A percentile compares a stretch with the other conserved stretches of the same genome.
These are phyloP conservation scores for Steinernema feltiae DNA, from an alignment of 1,140 invertebrate genomes.

Conservation along the genomic window DNA sequence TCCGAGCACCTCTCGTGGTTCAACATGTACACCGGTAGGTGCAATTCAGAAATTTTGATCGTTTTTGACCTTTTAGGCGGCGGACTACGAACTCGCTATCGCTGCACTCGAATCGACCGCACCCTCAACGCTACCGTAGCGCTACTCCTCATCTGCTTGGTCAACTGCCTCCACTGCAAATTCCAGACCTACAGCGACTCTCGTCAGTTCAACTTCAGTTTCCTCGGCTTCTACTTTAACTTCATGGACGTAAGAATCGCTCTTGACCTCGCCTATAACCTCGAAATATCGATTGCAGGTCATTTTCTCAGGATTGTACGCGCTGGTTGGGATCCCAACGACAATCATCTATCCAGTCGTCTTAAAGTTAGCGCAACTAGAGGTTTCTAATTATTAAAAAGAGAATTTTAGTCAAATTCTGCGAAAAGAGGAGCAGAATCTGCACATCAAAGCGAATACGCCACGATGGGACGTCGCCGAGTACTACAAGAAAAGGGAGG, in stretches of 20 bases:
- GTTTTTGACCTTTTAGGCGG: constrained; percentile 18
- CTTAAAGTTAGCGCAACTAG: neutral
- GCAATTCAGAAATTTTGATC: neutral
- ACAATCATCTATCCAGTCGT: neutral
- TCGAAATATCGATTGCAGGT: neutral
- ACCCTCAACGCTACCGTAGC: neutral
- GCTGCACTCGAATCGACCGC: neutral
- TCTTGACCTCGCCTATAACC: neutral
- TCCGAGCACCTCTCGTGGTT: constrained; percentile 10
- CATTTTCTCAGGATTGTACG: neutral
- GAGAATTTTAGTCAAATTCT: neutral
- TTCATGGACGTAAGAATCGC: neutral
- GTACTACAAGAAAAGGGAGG: neutral
- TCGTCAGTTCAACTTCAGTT: neutral
- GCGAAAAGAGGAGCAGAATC: neutral
- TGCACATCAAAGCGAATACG: neutral
- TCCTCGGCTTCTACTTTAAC: neutral
- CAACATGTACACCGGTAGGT: constrained; percentile 19
- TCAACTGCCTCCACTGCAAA: neutral
- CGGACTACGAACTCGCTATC: constrained; percentile 13
- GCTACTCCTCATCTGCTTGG: neutral
- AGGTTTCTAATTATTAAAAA: neutral
- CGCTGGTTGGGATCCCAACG: neutral
- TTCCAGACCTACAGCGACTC: neutral
- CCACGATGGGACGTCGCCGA: neutral